Base-by-base conservation (phyloP, 92 coral and sea anemone genomes). In the Chrysogorgia sp. region DNA sequence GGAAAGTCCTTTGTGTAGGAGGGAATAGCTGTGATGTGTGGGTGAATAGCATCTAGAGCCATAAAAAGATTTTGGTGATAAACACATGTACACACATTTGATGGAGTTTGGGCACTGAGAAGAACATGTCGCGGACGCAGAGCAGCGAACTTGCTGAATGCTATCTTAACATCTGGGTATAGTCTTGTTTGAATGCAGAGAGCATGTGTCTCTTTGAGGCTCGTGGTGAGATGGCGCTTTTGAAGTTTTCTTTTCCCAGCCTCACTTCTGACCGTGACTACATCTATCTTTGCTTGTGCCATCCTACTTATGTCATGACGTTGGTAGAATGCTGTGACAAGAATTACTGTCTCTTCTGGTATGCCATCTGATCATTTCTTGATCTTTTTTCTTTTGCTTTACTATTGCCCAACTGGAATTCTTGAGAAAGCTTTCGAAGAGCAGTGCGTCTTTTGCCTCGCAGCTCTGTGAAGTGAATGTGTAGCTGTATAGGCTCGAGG, bases 281-380 rank as follows among this genome's bases (percentile, higher is more conserved):
- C 85, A 68, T 81, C 79, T 81, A 77, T 68, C 66, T 81, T 81
- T 8, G 78, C 76, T 65, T 75, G 76, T 60, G 83, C 83, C 76
- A 79, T 79, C 47, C 76, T 40, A 61, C 83, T 79, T 55, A 78
- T 78, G 63, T 66, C 76, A 65, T 66, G 65, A 64, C 63, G 56
- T 45, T 49, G 56, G 13, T 77, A 63, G 49, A 77, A 77, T 9
- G 50, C 17, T 17, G 9, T 43, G 10, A 43, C 50, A 43, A 43
- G 50, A 8, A 8, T 43, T 9, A 43, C 17, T 43, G 17, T 8
- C 17, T 43, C 50, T 8, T 43, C 50, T 8, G 10, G 9, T 43
- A 43, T 8, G 17, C 10, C 9, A 43, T 43, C 50, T 43, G 50
- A 43, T 43, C 50, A 8, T 43, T 43, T 43, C n/a, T n/a, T n/a